Evolutionary conservation across 2,888 invertebrate species (phyloP).

Genomic region (Caenorhabditis sp.): DNA sequence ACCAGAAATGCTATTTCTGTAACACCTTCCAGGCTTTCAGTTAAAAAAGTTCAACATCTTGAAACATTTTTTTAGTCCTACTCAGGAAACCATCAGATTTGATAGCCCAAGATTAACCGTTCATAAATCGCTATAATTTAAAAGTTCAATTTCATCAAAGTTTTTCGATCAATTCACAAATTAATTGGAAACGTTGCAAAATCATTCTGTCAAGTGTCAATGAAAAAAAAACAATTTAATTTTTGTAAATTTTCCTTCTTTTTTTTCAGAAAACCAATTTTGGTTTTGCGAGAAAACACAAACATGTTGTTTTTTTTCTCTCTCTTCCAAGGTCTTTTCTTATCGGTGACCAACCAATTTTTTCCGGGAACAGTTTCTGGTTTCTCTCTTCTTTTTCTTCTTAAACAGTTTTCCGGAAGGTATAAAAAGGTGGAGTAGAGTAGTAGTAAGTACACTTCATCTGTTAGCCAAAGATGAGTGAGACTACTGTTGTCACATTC

Average conservation of each 20-base stretch:
- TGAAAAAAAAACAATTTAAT: not conserved
- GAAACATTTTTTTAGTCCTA: no score
- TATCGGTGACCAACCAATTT: not conserved
- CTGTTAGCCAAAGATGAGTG: constrained; percentile 71
- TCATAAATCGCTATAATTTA: no score
- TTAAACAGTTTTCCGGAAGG: not conserved
- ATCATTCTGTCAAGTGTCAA: not conserved
- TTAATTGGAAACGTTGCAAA: no score
- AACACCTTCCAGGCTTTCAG: no score
- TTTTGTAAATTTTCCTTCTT: not conserved
- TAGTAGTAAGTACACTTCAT: constrained; percentile 39
- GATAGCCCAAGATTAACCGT: no score
- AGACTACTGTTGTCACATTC: constrained; percentile 40
- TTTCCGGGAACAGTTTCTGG: not conserved
- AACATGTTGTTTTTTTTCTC: not conserved
- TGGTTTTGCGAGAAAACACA: not conserved
- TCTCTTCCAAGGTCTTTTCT: not conserved
- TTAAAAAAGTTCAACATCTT: no score
- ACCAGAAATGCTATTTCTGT: no score
- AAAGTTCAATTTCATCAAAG: no score
- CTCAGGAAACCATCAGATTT: no score
- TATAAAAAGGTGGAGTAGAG: not conserved
- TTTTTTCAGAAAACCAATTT: not conserved
- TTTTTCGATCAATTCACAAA: no score
- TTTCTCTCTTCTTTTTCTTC: not conserved